Evolutionary conservation across 2,797 vertebrate genomes (phyloP), one percentile per base, ranked within the genome.

Genomic region (Poeciliopsis gracilis): DNA sequence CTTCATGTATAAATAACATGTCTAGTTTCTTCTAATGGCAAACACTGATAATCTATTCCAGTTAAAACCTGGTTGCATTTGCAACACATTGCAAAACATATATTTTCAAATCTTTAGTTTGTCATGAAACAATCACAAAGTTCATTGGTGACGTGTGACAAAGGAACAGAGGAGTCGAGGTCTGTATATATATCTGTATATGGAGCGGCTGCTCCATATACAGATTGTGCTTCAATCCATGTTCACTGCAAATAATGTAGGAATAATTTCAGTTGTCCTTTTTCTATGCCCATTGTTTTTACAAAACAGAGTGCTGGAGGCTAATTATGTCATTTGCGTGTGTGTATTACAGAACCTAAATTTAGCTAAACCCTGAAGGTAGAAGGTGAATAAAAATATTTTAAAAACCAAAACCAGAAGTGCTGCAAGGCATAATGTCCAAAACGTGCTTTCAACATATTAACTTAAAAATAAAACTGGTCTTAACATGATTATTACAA

Each of bases 341-440:
- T 57, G 36, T 74, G 25, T 74, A 28, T 41, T 74, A 43, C 23
- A 43, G 16, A 55, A 74, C 36, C 36, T 20, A 74, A 41, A 74
- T 57, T n/a, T 55, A 57, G 23, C 8, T 49, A 25, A 36, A 28
- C 30, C 33, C 46, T 11, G 46, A 49, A 72, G 71, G 71, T 25
- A 43, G 36, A n/a, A 20, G 25, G 25, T 55, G 25, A 66, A 63
- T 33, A 63, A 5, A 57, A 59, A 57, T n/a, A 28, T 28, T 28
- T 59, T 59, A 30, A 16, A 51, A 73, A 53, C 49, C 51, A 38
- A 55, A 73, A 36, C 18, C 28, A 36, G 23, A 2, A 49, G 12
- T 5, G 49, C 47, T 55, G 72, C 23, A 43, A 74, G 72, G 36
- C 25, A 38, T 8, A 23, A 57, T 16, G 18, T 16, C 30, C 33